Conservation (phyloP, 2,797 vertebrate genomes). For the Halcyon leucocephala region DNA sequence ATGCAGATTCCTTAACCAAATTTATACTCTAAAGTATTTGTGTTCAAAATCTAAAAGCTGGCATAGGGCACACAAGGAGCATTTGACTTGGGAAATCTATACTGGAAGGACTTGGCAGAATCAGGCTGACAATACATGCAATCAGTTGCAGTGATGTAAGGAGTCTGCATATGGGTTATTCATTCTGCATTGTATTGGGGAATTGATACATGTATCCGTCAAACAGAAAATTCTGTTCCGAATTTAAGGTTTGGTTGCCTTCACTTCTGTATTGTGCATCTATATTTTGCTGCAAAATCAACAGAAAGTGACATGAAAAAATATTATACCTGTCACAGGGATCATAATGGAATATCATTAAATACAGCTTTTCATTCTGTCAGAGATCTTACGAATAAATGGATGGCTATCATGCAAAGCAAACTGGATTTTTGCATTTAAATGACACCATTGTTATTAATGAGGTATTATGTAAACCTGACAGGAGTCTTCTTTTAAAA, state of each 20-base stretch:
- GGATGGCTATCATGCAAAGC: neutral
- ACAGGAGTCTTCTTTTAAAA: neutral
- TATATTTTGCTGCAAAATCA: conserved; percentile 29
- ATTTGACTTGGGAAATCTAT: neutral
- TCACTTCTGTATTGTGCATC: neutral
- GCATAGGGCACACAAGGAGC: neutral
- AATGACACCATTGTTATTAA: neutral
- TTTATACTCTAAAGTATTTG: neutral
- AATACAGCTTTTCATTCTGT: conserved; percentile 20
- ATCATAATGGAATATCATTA: conserved; percentile 2
- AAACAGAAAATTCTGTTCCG: neutral
- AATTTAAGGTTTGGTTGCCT: conserved; percentile 1
- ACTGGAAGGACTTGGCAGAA: neutral
- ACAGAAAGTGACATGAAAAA: conserved; percentile 31
- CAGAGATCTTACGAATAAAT: conserved; percentile 14
- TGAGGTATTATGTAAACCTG: neutral
- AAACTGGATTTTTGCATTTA: neutral
- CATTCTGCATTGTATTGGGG: neutral
- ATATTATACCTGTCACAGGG: neutral
- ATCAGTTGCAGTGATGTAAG: neutral
- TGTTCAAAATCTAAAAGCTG: neutral
- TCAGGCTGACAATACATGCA: neutral
- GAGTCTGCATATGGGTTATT: neutral
- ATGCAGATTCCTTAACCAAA: neutral
- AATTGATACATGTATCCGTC: neutral